Percentiles rank a stretch among this genome's conserved stretches.
phyloP scores from a whole-genome alignment of 1,140 invertebrate genomes.

The Psix sp. region DNA sequence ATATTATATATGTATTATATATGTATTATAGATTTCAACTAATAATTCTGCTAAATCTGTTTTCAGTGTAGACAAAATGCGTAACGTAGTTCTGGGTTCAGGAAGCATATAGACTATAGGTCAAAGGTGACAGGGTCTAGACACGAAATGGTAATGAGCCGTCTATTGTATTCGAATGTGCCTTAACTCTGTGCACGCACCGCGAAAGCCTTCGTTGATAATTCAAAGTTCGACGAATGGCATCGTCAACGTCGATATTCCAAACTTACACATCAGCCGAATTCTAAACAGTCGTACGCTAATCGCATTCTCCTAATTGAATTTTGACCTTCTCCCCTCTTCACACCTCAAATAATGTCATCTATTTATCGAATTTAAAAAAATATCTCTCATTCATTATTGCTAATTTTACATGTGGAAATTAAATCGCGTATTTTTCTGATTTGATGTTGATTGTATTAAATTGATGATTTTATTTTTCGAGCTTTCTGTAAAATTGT shows the following conservation, averaged over 20 bases:
- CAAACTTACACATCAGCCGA: conserved; percentile 46
- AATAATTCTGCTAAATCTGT: conserved; percentile 22
- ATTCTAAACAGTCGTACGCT: conserved; percentile 43
- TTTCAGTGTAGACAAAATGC: conserved; percentile 28
- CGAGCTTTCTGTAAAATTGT: too few species aligned
- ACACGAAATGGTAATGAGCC: conserved; percentile 63
- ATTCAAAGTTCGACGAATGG: conserved; percentile 51
- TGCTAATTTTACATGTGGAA: too few species aligned
- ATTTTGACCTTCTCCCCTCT: conserved; percentile 10
- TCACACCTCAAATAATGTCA: not conserved
- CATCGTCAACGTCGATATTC: conserved; percentile 44
- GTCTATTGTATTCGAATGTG: conserved; percentile 64
- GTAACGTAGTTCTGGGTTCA: conserved; percentile 23
- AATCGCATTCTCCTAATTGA: conserved; percentile 45
- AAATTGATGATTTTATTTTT: too few species aligned
- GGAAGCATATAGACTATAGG: conserved; percentile 39
- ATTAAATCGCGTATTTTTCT: too few species aligned
- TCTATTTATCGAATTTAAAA: not conserved
- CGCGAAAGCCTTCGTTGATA: conserved; percentile 46
- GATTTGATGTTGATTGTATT: too few species aligned
- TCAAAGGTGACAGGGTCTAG: conserved; percentile 62
- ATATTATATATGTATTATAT: too few species aligned
- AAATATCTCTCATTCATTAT: not conserved
- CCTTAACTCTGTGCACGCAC: conserved; percentile 48
- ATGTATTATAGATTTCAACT: not conserved